Evolutionary conservation across 2,888 invertebrate genomes (phyloP), one percentile per base, ranked within the genome.

Genomic region (Microctonus aethiopoides): DNA sequence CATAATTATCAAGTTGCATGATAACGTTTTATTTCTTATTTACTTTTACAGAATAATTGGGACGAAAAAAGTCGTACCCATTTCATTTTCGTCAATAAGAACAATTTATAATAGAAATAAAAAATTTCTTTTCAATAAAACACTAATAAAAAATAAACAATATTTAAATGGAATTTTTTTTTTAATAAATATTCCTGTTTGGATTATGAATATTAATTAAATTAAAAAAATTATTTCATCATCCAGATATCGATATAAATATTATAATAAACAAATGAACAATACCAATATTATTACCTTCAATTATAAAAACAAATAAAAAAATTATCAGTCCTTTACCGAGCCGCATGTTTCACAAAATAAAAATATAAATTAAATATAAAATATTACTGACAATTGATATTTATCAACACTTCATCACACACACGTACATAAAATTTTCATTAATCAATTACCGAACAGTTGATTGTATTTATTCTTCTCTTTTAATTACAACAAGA

Each of bases 321-420:
- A 72, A 13, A 10, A 72, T 51, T 57, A 64, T 64, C n/a, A 62
- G 70, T 13, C 61, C 56, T 59, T 54, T 36, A 41, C 57, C 29
- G n/a, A 54, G 9, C 34, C 65, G 57, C 73, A 73, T 73, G 52
- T 67, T 73, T 39, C 34, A 32, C 65, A 56, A 32, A 36, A 26
- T 2, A 26, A 5, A 51, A 51, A 41, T 5, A 29, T 7, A 29
- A 11, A 54, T 46, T 39, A 29, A 54, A 56, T 22, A 61, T 29
- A 60, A 69, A 41, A 39, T 46, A 16, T 46, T 22, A 41, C 1
- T 29, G 54, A 34, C 24, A 62, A 51, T 57, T 34, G 51, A n/a
- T 20, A 32, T 34, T 22, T 56, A 59, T 22, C 34, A 63, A 68
- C 70, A 72, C 72, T 72, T 72, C 70, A 70, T 68, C 51, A 64